These are phyloP conservation scores for Rachycentron canadum DNA, from an alignment of 2,797 vertebrate genomes.

Conservation along the genomic window DNA sequence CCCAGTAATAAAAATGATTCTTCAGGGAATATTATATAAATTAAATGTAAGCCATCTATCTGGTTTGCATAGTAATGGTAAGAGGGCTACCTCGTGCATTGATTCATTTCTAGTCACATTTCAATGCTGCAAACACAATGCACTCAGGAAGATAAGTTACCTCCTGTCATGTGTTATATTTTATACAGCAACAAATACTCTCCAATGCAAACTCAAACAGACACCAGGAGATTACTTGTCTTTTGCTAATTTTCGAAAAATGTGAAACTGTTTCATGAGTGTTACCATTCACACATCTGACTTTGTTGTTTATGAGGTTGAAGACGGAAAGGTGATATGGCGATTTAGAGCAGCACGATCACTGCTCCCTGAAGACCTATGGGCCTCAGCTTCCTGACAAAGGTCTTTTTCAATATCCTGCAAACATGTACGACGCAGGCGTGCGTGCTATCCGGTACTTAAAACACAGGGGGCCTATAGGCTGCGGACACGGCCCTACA, in stretches of 20 bases:
- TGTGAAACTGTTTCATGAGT: constrained; percentile 13
- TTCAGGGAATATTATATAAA: constrained; percentile 86
- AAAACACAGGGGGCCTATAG: constrained; percentile 64
- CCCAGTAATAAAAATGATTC: constrained; percentile 85
- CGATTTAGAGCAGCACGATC: constrained; percentile 83
- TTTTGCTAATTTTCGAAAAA: constrained; percentile 8
- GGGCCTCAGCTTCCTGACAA: constrained; percentile 84
- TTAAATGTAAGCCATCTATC: constrained; percentile 85
- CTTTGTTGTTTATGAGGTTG: constrained; percentile 67
- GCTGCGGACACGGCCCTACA: constrained; percentile 45
- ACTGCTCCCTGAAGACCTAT: constrained; percentile 65
- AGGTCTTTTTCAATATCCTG: constrained; percentile 88
- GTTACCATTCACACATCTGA: constrained; percentile 50
- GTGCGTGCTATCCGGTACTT: constrained; percentile 72
- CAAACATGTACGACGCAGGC: constrained; percentile 62
- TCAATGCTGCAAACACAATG: constrained; percentile 64
- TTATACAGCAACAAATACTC: constrained; percentile 51
- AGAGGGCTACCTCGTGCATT: constrained; percentile 74
- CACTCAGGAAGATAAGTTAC: constrained; percentile 58
- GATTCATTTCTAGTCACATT: constrained; percentile 79
- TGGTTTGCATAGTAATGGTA: constrained; percentile 84
- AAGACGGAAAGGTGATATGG: constrained; percentile 80
- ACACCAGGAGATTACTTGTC: constrained; percentile 18
- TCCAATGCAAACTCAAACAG: constrained; percentile 38
- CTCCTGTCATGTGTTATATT: constrained; percentile 50